Percentiles rank a stretch among this genome's conserved stretches.
Conservation (phyloP, 2,113 vertebrate genomes). For the Pardalotus punctatus region DNA sequence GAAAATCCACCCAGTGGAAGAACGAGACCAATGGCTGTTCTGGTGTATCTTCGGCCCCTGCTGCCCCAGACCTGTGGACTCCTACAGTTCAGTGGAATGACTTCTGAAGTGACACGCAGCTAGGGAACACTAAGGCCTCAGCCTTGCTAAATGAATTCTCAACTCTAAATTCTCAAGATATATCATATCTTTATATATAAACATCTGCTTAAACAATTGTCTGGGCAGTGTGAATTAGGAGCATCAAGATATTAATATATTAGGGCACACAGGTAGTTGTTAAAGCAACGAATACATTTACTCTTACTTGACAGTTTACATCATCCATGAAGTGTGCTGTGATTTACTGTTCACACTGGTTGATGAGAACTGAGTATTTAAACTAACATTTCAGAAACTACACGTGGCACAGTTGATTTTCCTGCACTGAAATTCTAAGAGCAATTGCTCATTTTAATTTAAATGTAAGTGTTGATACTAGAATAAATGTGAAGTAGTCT, state of each 20-base stretch:
- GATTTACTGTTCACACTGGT: slow-evolving; percentile 6
- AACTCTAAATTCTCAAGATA: neutral
- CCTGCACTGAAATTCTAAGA: neutral
- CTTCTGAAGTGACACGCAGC: neutral
- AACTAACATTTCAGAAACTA: slow-evolving; percentile 4
- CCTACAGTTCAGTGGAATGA: neutral
- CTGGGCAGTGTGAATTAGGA: neutral
- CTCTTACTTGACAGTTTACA: neutral
- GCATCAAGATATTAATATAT: neutral
- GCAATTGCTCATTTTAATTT: slow-evolving; percentile 37
- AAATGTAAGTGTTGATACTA: slow-evolving; percentile 15
- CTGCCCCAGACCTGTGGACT: neutral
- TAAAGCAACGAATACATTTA: neutral
- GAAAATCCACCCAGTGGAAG: neutral
- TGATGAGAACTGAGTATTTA: neutral
- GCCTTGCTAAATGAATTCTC: neutral
- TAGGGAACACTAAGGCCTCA: neutral
- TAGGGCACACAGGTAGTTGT: neutral
- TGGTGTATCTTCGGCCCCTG: neutral
- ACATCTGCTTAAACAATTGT: neutral
- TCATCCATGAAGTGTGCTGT: neutral
- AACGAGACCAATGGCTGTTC: neutral
- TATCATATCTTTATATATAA: neutral
- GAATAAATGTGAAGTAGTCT: slow-evolving; percentile 33
- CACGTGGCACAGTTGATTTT: neutral